Conservation (phyloP, 2,113 vertebrate species). For the Plotosus lineatus region DNA sequence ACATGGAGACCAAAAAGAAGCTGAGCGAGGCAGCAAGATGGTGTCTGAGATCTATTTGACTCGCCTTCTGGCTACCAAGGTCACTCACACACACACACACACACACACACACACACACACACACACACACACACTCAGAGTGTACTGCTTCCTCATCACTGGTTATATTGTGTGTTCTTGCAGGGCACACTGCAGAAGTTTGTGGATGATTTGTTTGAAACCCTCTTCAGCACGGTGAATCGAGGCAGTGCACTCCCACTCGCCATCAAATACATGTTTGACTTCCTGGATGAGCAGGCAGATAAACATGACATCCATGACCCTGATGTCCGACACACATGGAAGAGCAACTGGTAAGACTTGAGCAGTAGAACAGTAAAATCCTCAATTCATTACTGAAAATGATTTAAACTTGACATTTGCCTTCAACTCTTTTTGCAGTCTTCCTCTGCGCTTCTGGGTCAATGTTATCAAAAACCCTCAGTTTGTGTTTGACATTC, state of each 20-base stretch:
- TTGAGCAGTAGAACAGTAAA: neutral
- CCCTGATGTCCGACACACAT: constrained; percentile 92
- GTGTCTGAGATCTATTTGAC: constrained; percentile 98
- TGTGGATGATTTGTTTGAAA: constrained; percentile 95
- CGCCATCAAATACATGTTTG: constrained; percentile 99
- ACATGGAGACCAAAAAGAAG: constrained; percentile 96
- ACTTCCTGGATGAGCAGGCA: constrained; percentile 96
- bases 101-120: neutral
- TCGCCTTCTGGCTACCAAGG: constrained; percentile 92
- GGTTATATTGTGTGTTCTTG: neutral
- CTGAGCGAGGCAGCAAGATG: constrained; percentile 96
- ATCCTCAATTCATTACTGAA: neutral
- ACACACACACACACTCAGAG: neutral
- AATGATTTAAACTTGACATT: too few species aligned
- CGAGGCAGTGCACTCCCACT: constrained; percentile 91
- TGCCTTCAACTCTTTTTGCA: constrained; percentile 53
- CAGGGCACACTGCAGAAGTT: constrained; percentile 97
- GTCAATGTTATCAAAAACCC: constrained; percentile 99
- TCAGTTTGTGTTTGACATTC: constrained; percentile 97
- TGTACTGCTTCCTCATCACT: neutral
- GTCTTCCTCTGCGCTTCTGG: constrained; percentile 95
- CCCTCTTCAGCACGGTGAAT: constrained; percentile 94
- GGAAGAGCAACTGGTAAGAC: constrained; percentile 97
- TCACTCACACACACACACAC: constrained; percentile 53
- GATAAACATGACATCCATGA: constrained; percentile 92